Percentiles rank a stretch among this genome's conserved stretches.
Conservation (phyloP, 2,797 vertebrate genomes). For the Erethizon dorsatum region DNA sequence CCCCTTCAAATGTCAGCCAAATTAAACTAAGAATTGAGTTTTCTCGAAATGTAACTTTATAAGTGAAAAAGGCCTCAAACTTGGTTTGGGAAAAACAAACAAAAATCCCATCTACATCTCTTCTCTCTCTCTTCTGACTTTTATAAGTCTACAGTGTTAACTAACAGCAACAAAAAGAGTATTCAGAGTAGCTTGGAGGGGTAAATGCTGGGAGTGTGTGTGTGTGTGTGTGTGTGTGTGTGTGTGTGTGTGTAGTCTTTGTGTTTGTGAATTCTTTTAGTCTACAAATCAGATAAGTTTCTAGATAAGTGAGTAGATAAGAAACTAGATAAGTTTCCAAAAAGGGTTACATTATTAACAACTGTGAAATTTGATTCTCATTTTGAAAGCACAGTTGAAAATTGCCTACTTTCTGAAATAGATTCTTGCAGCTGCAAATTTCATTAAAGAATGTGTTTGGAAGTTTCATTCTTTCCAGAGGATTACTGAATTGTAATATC, state of each 20-base stretch:
- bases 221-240: background rate
- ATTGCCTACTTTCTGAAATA: background rate
- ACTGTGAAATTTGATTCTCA: slow-evolving; percentile 17
- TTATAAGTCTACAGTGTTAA: background rate
- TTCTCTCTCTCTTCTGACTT: background rate
- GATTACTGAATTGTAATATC: slow-evolving; percentile 39
- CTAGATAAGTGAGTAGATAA: background rate
- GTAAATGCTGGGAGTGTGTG: background rate
- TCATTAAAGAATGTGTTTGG: slow-evolving; percentile 26
- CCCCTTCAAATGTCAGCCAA: background rate
- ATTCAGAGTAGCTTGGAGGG: background rate
- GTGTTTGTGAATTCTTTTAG: background rate
- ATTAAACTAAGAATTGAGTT: background rate
- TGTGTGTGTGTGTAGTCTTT: background rate
- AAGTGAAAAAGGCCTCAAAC: background rate
- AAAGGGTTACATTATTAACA: slow-evolving; percentile 1
- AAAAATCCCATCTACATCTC: background rate
- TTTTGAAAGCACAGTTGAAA: background rate
- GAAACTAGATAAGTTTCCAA: background rate
- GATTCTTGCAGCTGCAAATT: background rate
- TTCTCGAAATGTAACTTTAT: background rate
- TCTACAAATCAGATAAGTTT: background rate
- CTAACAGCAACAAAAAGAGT: background rate
- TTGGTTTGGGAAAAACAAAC: background rate
- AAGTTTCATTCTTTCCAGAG: background rate